Base-by-base conservation (phyloP, 2,113 vertebrate species). In the Gorilla gorilla region DNA sequence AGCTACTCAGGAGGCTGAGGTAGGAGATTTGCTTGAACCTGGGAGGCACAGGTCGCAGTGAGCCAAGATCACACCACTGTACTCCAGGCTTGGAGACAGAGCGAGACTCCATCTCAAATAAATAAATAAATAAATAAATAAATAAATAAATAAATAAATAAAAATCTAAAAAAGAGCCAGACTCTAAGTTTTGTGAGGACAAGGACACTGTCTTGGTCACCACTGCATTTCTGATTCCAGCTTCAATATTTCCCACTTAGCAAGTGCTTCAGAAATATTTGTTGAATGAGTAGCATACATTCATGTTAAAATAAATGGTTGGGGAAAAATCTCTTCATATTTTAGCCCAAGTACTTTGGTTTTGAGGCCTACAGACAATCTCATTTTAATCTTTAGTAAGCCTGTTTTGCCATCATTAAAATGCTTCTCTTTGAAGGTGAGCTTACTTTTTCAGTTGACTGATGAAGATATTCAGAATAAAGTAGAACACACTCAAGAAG, bases 391-490 rank as follows among this genome's bases (percentile, higher is more conserved):
- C 84, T 79, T 40, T 48, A 48, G 45, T 27, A 78, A 80, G 73
- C 64, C 84, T 90, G 66, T 35, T 94, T 96, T 94, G 45, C 89
- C 81, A 81, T 59, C 66, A 89, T 82, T 79, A 86, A 97, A 93
- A 88, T 10, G 0, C 52, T 78, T 92, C 64, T 85, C 86, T 45
- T 72, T 52, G 86, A 89, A 93, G 50, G 25, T 78, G 40, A 81
- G 70, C 73, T 96, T 48, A 50, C 55, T 90, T 85, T 83, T 95
- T 79, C 92, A 94, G 52, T 38, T 88, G 80, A 75, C 16, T 86
- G 75, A 83, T 73, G 75, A 91, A 59, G 52, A 96, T 45, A 55
- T 86, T 86, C 92, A 70, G 61, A 93, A 89, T 55, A 38, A 89
- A 80, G 79, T 0, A 94, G 73, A 92, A 75, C 79, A 75, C 22